Evolutionary conservation across 1,140 invertebrate genomes (phyloP).

Genomic region (Trichonephila inaurata): DNA sequence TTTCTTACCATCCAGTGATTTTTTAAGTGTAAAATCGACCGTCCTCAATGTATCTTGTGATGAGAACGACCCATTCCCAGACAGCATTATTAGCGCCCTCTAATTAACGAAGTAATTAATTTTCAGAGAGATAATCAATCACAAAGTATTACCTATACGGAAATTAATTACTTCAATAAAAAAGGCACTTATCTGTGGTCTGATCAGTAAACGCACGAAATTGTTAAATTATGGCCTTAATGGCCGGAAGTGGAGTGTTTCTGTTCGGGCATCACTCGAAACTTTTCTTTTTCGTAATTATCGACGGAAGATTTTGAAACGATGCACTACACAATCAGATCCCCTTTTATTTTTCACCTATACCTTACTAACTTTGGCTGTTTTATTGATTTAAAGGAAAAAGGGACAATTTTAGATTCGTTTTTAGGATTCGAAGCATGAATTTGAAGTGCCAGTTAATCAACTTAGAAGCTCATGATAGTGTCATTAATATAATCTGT

Average conservation of each 20-base stretch:
- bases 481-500: too few relatives aligned
- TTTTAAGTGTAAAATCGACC: slow-evolving; percentile 13
- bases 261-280: slow-evolving; percentile 34
- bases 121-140: slow-evolving; percentile 52
- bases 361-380: neutral
- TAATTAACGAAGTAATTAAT: slow-evolving; percentile 70
- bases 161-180: slow-evolving; percentile 69
- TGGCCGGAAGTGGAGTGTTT: slow-evolving; percentile 64
- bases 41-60: neutral
- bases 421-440: too few relatives aligned
- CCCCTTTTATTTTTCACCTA: slow-evolving; percentile 15
- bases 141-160: slow-evolving; percentile 49
- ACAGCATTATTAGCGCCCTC: slow-evolving; percentile 52
- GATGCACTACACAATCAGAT: neutral
- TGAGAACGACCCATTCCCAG: neutral
- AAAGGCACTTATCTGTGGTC: slow-evolving; percentile 39
- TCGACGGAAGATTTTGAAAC: slow-evolving; percentile 52
- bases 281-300: slow-evolving; percentile 54
- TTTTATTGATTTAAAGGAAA: neutral
- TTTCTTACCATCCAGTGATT: neutral
- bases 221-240: slow-evolving; percentile 65
- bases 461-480: too few relatives aligned
- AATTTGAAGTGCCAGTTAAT: too few relatives aligned
- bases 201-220: slow-evolving; percentile 53
- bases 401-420: neutral